Percentiles rank a stretch among this genome's conserved stretches.
These are phyloP conservation scores for Pseudomyrmex concolor DNA, from an alignment of 1,140 invertebrate species.

Conservation along the genomic window DNA sequence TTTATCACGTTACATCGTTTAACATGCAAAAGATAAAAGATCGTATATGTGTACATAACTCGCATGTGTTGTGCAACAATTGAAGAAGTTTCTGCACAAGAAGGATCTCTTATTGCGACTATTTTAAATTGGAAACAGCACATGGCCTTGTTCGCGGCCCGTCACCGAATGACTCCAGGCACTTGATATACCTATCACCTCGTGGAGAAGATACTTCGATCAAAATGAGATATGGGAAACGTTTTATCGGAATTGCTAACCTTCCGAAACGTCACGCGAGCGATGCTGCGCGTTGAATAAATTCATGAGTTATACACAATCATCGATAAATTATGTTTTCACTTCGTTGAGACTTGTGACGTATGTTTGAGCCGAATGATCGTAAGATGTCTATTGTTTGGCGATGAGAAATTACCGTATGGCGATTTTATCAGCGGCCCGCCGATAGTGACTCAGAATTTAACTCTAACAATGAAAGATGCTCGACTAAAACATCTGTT, in stretches of 20 bases:
- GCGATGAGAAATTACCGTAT: conserved; percentile 32
- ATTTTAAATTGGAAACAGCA: conserved; percentile 38
- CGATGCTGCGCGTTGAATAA: conserved; percentile 61
- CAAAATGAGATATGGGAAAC: conserved; percentile 56
- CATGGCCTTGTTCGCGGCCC: conserved; percentile 2
- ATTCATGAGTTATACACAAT: conserved; percentile 70
- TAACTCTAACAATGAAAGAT: conserved; percentile 36
- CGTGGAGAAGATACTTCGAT: conserved; percentile 55
- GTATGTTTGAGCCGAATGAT: conserved; percentile 48
- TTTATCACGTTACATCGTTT: background rate
- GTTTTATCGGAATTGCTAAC: conserved; percentile 59
- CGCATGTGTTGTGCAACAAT: background rate
- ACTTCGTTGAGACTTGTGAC: conserved; percentile 65
- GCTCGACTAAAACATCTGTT: conserved; percentile 38
- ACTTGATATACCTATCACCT: conserved; percentile 39
- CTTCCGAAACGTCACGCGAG: conserved; percentile 43
- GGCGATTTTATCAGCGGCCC: conserved; percentile 35
- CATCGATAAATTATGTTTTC: conserved; percentile 65
- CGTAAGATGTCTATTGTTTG: conserved; percentile 52
- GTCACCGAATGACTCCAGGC: conserved; percentile 10
- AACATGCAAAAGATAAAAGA: background rate
- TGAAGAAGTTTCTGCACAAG: background rate
- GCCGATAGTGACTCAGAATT: conserved; percentile 30
- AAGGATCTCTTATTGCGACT: background rate
- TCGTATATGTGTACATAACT: background rate